Evolutionary conservation across 2,888 invertebrate genomes (phyloP).

Genomic region (Scaptomyza caliginosa): DNA sequence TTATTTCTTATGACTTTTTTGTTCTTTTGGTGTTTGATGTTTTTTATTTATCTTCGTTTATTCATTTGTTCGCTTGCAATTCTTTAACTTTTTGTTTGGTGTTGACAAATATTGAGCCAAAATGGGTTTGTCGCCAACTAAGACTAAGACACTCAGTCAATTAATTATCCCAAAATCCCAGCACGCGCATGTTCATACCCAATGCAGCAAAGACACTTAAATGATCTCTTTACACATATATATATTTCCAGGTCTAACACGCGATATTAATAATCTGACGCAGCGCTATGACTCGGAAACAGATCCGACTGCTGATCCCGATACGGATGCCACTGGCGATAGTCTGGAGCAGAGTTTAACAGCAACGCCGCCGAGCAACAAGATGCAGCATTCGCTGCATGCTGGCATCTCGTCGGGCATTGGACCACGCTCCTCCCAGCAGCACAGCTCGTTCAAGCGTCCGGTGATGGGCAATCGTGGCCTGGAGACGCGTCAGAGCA

Average conservation of each 20-base stretch:
- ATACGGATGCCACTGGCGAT: constrained; percentile 90
- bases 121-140: constrained; percentile 55
- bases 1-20: neutral
- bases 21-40: constrained; percentile 30
- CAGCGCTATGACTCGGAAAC: constrained; percentile 84
- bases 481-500: constrained; percentile 87
- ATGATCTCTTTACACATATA: neutral
- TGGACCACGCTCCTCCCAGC: constrained; percentile 82
- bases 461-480: constrained; percentile 87
- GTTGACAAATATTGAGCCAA: constrained; percentile 66
- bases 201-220: neutral
- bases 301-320: constrained; percentile 87
- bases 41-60: constrained; percentile 2
- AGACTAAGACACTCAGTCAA: constrained; percentile 30
- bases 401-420: constrained; percentile 62
- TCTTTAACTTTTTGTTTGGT: constrained; percentile 41
- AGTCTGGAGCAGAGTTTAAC: constrained; percentile 81
- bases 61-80: constrained; percentile 26
- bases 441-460: constrained; percentile 86
- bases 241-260: constrained; percentile 79
- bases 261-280: constrained; percentile 82
- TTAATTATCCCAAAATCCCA: constrained; percentile 14
- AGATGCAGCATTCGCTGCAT: constrained; percentile 85
- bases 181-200: constrained; percentile 44
- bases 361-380: constrained; percentile 78